Percentiles rank a stretch among this genome's conserved stretches.
Conservation (phyloP, 2,113 vertebrate genomes). For the Rattus norvegicus region GRCr8 NC_086021.1:163939501-163940000, state of each 20-base stretch:
- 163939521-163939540: neutral
- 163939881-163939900: neutral
- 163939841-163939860: neutral
- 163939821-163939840: neutral
- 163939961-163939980: neutral
- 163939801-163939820: neutral
- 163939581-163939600: neutral
- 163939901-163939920: neutral
- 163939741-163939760: neutral
- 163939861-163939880: neutral
- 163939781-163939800: neutral
- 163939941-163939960: neutral
- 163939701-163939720: neutral
- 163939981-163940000: neutral
- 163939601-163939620: neutral
- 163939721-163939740: neutral
- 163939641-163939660: neutral
- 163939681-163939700: neutral
- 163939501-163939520: neutral
- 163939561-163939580: neutral
- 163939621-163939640: neutral
- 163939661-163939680: neutral
- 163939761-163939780: neutral
- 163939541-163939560: neutral
- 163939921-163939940: neutral